Conservation (phyloP, 35 echinoderm and acorn worm species). For the Acanthaster planci region DNA sequence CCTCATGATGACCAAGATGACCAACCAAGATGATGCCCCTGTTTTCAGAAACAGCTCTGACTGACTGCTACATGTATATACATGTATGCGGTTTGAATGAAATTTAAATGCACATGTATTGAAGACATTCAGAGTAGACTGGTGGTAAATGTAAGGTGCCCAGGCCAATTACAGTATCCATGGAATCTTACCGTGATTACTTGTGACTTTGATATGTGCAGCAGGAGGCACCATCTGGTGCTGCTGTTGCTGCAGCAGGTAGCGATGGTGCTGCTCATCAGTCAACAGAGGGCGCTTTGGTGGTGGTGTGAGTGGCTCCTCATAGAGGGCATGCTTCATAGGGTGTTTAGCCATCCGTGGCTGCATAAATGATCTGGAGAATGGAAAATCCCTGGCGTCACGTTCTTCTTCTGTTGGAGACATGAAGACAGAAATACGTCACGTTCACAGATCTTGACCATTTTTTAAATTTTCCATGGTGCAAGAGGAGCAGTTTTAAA, state of each 20-base stretch:
- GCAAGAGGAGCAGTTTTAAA: too few species aligned
- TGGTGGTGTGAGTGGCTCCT: constrained; percentile 40
- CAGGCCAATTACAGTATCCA: neutral
- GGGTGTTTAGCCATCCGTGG: neutral
- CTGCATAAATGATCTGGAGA: neutral
- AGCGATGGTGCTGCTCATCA: constrained; percentile 73
- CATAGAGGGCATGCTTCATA: neutral
- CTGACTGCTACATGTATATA: too few species aligned
- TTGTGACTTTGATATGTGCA: constrained; percentile 89
- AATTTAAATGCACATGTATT: too few species aligned
- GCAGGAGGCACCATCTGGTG: constrained; percentile 54
- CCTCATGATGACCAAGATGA: too few species aligned
- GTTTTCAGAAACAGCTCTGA: too few species aligned
- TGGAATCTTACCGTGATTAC: constrained; percentile 59
- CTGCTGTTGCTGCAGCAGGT: constrained; percentile 76
- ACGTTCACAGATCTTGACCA: too few species aligned
- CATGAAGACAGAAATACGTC: too few species aligned
- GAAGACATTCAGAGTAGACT: too few species aligned
- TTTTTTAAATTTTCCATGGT: too few species aligned
- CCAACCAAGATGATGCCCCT: too few species aligned
- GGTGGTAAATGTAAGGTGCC: too few species aligned
- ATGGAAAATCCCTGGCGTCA: neutral
- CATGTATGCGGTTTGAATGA: too few species aligned
- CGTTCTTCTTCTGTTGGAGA: neutral
- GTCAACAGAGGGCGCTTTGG: constrained; percentile 72